A percentile compares a stretch with the other conserved stretches of the same genome.
Evolutionary conservation across 2,113 vertebrate species (phyloP).

Genomic region (Chroicocephalus ridibundus): DNA sequence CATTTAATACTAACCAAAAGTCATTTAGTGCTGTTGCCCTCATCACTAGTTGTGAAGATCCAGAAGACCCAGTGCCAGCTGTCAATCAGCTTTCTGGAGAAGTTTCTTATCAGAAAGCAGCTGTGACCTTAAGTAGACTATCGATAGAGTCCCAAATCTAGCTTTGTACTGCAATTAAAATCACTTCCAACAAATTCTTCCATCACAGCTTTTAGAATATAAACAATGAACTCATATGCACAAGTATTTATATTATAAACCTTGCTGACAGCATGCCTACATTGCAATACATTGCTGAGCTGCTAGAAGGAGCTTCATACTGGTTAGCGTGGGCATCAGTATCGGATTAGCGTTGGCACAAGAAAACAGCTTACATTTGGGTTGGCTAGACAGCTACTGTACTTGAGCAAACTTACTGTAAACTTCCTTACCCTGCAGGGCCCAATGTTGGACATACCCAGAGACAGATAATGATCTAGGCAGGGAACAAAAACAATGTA

Average conservation of each 20-base stretch:
- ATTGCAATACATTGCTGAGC: background rate
- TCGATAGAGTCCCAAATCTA: conserved; percentile 79
- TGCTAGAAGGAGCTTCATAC: background rate
- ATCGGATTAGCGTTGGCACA: background rate
- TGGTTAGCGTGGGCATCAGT: background rate
- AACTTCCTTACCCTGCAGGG: background rate
- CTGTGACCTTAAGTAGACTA: conserved; percentile 69
- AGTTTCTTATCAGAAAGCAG: conserved; percentile 64
- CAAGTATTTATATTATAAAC: background rate
- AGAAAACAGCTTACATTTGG: background rate
- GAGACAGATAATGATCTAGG: background rate
- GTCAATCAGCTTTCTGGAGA: background rate
- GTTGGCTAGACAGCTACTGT: background rate
- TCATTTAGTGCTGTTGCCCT: conserved; percentile 69
- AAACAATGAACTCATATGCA: background rate
- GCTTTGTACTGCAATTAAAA: background rate
- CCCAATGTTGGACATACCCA: background rate
- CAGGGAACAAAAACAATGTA: background rate
- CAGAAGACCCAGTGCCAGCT: background rate
- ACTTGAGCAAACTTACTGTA: background rate
- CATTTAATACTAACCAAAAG: conserved; percentile 10
- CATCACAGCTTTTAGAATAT: background rate
- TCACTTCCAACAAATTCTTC: background rate
- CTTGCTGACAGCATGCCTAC: background rate
- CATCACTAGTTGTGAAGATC: conserved; percentile 64